These are phyloP conservation scores for Lithophane semibrunnea DNA, from an alignment of 2,888 invertebrate species.

Conservation along the genomic window DNA sequence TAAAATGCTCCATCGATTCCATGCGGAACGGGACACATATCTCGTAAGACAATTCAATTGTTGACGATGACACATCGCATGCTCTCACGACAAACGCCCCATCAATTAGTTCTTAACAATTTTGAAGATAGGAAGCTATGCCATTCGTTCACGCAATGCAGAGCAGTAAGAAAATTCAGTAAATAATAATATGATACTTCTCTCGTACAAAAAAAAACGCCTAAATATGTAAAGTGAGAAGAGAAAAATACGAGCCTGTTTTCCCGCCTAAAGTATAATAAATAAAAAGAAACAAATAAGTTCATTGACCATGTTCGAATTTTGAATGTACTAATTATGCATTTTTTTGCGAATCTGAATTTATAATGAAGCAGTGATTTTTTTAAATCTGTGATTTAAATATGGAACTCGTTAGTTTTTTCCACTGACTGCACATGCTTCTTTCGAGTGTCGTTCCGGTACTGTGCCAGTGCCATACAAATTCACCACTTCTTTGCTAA, in stretches of 20 bases:
- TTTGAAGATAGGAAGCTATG: constrained; percentile 52
- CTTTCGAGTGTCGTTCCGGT: constrained; percentile 27
- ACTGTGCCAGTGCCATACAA: neutral
- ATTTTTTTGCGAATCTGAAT: constrained; percentile 40
- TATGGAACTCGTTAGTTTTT: constrained; percentile 39
- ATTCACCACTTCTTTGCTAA: constrained; percentile 6
- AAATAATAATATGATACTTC: constrained; percentile 2
- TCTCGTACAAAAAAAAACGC: neutral
- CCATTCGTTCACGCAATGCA: constrained; percentile 37
- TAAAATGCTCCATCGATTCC: constrained; percentile 49
- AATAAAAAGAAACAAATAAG: constrained; percentile 19
- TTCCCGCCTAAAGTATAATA: neutral
- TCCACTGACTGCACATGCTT: constrained; percentile 28
- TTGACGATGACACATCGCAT: constrained; percentile 48
- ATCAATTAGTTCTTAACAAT: constrained; percentile 49
- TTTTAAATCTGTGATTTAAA: constrained; percentile 29
- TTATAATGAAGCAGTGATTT: constrained; percentile 27
- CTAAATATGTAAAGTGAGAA: neutral
- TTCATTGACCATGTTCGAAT: constrained; percentile 48
- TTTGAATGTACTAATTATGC: constrained; percentile 38
- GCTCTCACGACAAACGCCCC: constrained; percentile 49
- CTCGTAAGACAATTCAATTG: constrained; percentile 52
- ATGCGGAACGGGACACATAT: constrained; percentile 46
- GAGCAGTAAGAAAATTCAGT: constrained; percentile 24
- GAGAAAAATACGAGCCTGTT: neutral